Conservation (phyloP, 1,140 invertebrate species). For the Polyergus mexicanus region DNA sequence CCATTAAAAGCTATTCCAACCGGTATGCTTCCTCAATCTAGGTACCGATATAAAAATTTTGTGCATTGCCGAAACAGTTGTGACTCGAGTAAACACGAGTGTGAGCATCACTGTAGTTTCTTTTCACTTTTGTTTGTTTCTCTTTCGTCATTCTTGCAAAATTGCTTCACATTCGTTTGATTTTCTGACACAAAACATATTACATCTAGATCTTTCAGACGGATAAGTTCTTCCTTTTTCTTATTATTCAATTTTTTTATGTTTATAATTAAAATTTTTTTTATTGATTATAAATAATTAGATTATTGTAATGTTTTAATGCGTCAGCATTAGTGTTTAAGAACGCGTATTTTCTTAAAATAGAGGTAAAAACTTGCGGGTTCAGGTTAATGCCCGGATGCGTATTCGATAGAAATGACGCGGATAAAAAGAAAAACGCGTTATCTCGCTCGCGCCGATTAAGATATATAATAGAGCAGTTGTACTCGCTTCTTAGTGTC, state of each 20-base stretch:
- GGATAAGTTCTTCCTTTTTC: not conserved
- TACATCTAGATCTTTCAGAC: not conserved
- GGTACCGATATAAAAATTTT: slow-evolving; percentile 24
- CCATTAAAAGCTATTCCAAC: slow-evolving; percentile 12
- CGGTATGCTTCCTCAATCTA: not conserved
- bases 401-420: not conserved
- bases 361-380: too few species aligned
- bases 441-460: not conserved
- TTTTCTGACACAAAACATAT: not conserved
- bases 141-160: not conserved
- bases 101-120: slow-evolving; percentile 3
- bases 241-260: not conserved
- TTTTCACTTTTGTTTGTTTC: not conserved
- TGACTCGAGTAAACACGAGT: not conserved
- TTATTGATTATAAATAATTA: not conserved
- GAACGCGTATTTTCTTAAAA: not conserved
- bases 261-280: not conserved
- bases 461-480: slow-evolving; percentile 37
- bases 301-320: not conserved
- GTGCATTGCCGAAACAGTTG: not conserved
- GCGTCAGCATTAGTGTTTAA: not conserved
- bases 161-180: not conserved
- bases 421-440: not conserved
- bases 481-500: not conserved
- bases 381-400: not conserved